Conservation (phyloP, 2,888 invertebrate genomes). For the Apamea monoglypha region DNA sequence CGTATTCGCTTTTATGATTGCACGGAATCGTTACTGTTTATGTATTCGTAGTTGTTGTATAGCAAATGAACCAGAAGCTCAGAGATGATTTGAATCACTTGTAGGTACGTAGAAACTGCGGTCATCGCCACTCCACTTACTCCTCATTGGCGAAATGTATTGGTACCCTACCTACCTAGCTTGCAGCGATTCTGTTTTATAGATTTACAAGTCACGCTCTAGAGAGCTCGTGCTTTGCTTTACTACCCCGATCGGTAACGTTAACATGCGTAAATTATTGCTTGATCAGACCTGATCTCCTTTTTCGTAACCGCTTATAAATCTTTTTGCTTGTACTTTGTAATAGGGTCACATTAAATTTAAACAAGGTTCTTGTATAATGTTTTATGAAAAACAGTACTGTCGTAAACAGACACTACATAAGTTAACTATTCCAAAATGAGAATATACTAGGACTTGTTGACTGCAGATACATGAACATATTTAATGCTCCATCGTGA, state of each 20-base stretch:
- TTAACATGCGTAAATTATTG: slow-evolving; percentile 68
- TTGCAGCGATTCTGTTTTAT: slow-evolving; percentile 68
- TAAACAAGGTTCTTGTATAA: slow-evolving; percentile 58
- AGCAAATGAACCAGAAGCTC: slow-evolving; percentile 69
- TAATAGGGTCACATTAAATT: slow-evolving; percentile 64
- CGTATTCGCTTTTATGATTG: slow-evolving; percentile 31
- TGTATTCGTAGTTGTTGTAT: slow-evolving; percentile 44
- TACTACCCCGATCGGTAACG: slow-evolving; percentile 71
- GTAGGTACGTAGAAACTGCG: slow-evolving; percentile 65
- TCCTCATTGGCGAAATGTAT: slow-evolving; percentile 76
- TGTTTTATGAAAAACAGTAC: slow-evolving; percentile 52
- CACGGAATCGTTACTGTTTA: slow-evolving; percentile 21
- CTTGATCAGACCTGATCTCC: slow-evolving; percentile 60
- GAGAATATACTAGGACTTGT: slow-evolving; percentile 57
- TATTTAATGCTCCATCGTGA: slow-evolving; percentile 74
- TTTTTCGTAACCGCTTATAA: slow-evolving; percentile 62
- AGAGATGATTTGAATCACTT: slow-evolving; percentile 69
- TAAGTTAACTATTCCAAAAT: slow-evolving; percentile 59
- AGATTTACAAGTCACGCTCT: slow-evolving; percentile 83
- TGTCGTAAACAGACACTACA: slow-evolving; percentile 46
- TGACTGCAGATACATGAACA: slow-evolving; percentile 60
- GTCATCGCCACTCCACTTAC: slow-evolving; percentile 70
- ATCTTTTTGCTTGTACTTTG: slow-evolving; percentile 54
- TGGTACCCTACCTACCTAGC: slow-evolving; percentile 64
- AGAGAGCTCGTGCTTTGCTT: slow-evolving; percentile 78